Percentiles rank a stretch among this genome's conserved stretches.
These are phyloP conservation scores for Drosophila elegans DNA, from an alignment of 1,140 invertebrate species.

Conservation along the genomic window DNA sequence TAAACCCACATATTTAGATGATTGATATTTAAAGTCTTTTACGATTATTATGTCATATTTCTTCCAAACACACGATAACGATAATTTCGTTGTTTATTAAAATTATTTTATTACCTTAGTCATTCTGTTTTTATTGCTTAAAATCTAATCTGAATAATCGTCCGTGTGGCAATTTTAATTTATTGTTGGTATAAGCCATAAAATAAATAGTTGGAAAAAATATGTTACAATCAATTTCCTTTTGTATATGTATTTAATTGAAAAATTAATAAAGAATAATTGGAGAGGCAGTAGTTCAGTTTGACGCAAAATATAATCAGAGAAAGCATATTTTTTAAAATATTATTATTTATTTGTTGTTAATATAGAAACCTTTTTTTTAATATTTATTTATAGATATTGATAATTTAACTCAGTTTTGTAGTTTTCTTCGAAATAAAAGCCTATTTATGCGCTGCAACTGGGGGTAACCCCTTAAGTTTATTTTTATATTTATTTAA, in stretches of 20 bases:
- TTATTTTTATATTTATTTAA: background rate
- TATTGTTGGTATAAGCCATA: slow-evolving; percentile 1
- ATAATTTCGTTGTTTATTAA: slow-evolving; percentile 2
- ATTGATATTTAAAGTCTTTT: background rate
- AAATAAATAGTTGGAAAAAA: background rate
- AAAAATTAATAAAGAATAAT: too few species aligned
- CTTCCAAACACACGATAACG: background rate
- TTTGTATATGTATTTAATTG: too few species aligned
- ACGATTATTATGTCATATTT: background rate
- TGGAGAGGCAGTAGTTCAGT: too few species aligned
- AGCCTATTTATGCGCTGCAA: too few species aligned
- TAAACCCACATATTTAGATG: background rate
- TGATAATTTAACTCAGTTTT: background rate
- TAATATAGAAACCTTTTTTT: too few species aligned
- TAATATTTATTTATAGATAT: too few species aligned
- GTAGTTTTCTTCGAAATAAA: too few species aligned
- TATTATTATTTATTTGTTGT: too few species aligned
- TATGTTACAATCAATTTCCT: background rate
- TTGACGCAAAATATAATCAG: too few species aligned
- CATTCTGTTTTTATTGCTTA: background rate
- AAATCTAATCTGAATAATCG: slow-evolving; percentile 12
- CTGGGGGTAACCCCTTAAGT: too few species aligned
- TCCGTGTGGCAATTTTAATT: background rate
- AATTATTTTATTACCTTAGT: slow-evolving; percentile 2
- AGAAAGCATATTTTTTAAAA: too few species aligned